Evolutionary conservation across 2,797 vertebrate genomes (phyloP).

Genomic region (Cygnus olor): DNA sequence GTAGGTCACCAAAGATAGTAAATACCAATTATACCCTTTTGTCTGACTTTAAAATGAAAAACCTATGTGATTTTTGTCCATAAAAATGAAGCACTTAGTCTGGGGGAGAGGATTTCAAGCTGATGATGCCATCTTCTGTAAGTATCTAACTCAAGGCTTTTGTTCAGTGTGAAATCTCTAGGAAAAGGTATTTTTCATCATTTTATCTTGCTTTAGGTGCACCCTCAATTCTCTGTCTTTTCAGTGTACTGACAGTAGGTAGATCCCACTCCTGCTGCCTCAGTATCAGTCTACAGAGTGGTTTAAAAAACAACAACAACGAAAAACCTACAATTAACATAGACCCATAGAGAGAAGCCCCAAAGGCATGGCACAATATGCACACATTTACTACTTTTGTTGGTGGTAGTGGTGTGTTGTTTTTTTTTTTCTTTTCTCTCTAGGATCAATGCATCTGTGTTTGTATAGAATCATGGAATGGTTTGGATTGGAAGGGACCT

Average conservation of each 20-base stretch:
- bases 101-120: background rate
- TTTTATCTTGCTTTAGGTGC: background rate
- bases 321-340: background rate
- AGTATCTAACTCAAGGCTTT: background rate
- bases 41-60: background rate
- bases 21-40: background rate
- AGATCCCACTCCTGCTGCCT: background rate
- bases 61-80: background rate
- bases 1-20: background rate
- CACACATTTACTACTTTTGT: fast-evolving
- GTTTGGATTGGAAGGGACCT: too few relatives aligned
- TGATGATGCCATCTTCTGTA: background rate
- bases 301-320: background rate
- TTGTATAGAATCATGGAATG: background rate
- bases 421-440: background rate
- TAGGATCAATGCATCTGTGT: background rate
- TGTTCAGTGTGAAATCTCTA: background rate
- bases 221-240: background rate
- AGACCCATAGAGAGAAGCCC: background rate
- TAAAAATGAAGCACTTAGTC: background rate
- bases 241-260: background rate
- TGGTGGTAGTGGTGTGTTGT: too few relatives aligned
- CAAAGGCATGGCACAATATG: background rate
- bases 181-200: background rate
- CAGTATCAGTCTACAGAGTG: background rate